Evolutionary conservation across 2,888 invertebrate genomes (phyloP), one percentile per base, ranked within the genome.

Genomic region (Prionchulus punctatus): DNA sequence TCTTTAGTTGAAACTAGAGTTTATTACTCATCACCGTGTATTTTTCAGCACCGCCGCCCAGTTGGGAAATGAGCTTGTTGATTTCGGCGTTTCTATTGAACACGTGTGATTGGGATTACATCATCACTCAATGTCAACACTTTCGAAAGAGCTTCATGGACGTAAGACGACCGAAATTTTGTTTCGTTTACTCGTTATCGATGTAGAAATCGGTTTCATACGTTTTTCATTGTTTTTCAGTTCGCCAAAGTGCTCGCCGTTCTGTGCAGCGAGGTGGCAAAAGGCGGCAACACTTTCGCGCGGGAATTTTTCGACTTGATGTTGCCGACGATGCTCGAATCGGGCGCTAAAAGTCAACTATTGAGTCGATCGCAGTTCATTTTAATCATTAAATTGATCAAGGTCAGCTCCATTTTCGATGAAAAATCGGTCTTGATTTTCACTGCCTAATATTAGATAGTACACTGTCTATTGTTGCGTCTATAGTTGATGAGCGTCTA

Each of bases 91-190:
- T 50, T 31, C 43, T 55, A 25, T 15, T 55, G 52, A 55, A 55
- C 42, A 53, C 51, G 50, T 31, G 51, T 23, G 51, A 53, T 26
- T 55, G 56, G 56, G 56, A 55, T n/a, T 51, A 53, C 51, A 31
- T 55, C 36, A 53, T 55, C 26, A 49, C 31, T 21, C 12, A 27
- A 1, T 55, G 55, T 42, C 21, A 48, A 15, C 4, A 3, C 15
- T 18, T 30, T 2, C 2, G n/a, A n/a, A n/a, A 30, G 2, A 28
- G 49, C 27, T 36, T 36, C 18, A 18, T 18, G 36, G 18, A 36
- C 36, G 36, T 36, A 36, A 36, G 36, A 12, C 12, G n/a, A n/a
- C n/a, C 36, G 36, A 36, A 36, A 36, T 36, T 36, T 36, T n/a
- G n/a, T n/a, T n/a, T n/a, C n/a, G n/a, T n/a, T 18, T 36, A 36